These are phyloP conservation scores for Scaptodrosophila lebanonensis DNA, from an alignment of 1,140 invertebrate species.

Conservation along the genomic window DNA sequence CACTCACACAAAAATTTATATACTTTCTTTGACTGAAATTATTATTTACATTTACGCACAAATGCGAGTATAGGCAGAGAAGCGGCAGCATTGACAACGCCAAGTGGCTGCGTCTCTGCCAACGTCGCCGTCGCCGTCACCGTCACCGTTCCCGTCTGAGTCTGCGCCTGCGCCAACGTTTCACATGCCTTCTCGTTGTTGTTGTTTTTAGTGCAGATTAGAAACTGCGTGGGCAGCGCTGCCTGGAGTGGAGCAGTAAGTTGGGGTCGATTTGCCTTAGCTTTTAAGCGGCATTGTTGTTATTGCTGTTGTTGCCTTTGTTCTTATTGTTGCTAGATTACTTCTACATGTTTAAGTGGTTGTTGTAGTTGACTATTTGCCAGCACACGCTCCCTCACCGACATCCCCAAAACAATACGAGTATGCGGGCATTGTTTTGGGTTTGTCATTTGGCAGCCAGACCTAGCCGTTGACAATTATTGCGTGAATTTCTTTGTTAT, in stretches of 20 bases:
- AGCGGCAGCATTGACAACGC: conserved; percentile 2
- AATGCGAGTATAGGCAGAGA: conserved; percentile 34
- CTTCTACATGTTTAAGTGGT: no score
- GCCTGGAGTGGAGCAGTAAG: no score
- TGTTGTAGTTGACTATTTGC: no score
- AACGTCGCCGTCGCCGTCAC: background rate
- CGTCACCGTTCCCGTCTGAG: no score
- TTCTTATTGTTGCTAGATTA: background rate
- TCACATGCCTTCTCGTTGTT: no score
- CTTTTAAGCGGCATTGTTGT: background rate
- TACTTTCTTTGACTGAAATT: conserved; percentile 50
- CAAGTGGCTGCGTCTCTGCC: background rate
- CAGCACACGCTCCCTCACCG: no score
- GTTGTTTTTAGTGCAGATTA: no score
- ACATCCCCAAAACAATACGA: no score
- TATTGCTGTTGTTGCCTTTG: background rate
- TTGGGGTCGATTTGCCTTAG: no score
- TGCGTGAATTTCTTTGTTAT: conserved; percentile 51
- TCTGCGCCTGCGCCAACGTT: no score
- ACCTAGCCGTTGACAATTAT: conserved; percentile 67
- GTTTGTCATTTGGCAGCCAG: background rate
- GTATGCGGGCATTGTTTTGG: conserved; percentile 12
- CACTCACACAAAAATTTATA: no score
- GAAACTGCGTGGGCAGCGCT: background rate
- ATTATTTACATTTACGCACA: conserved; percentile 40